Evolutionary conservation across 2,797 vertebrate genomes (phyloP).

Genomic region (Typhlichthys subterraneus): DNA sequence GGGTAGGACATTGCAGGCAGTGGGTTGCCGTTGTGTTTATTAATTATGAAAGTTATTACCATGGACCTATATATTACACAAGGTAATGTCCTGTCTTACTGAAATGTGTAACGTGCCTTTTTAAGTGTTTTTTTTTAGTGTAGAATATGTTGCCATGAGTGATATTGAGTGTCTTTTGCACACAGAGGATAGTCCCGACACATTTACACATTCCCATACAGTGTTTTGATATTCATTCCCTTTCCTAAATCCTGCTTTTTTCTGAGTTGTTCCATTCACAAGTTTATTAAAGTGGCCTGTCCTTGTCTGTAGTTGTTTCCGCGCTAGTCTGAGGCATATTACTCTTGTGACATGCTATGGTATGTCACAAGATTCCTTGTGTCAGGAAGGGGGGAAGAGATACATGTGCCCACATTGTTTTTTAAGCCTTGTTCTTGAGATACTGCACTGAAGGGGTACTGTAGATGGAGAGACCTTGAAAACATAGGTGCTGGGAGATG

Average conservation of each 20-base stretch:
- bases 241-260: constrained; percentile 29
- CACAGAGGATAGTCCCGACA: no score
- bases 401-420: constrained; percentile 32
- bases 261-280: constrained; percentile 41
- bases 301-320: constrained; percentile 9
- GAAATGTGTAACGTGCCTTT: neutral
- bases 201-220: no score
- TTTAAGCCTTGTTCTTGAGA: constrained; percentile 45
- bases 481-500: constrained; percentile 55
- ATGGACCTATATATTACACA: neutral
- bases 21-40: constrained; percentile 20
- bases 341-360: constrained; percentile 19
- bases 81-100: constrained; percentile 5
- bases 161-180: no score
- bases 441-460: constrained; percentile 40
- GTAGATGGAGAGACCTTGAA: constrained; percentile 52
- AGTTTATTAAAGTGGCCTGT: constrained; percentile 42
- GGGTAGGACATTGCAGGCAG: constrained; percentile 16
- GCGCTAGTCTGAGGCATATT: constrained; percentile 23
- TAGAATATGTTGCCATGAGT: no score
- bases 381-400: constrained; percentile 13
- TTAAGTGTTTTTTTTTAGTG: neutral
- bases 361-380: neutral
- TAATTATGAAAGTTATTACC: constrained; percentile 3
- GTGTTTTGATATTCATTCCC: constrained; percentile 9